These are phyloP conservation scores for Euzophera pinguis DNA, from an alignment of 2,888 invertebrate species.

Conservation along the genomic window DNA sequence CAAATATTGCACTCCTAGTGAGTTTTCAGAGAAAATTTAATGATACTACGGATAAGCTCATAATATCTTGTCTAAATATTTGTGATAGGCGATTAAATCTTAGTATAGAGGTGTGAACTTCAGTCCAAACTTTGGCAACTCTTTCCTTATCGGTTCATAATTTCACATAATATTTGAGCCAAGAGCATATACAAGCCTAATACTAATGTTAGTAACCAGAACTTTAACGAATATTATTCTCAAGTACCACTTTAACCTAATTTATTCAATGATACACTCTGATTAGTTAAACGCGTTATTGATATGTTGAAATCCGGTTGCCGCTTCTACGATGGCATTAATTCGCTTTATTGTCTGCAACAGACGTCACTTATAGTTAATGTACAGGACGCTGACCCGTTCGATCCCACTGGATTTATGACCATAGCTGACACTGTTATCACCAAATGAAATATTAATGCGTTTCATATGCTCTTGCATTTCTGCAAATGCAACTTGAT, in stretches of 20 bases:
- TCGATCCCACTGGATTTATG: conserved; percentile 51
- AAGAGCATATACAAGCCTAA: background rate
- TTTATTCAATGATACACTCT: conserved; percentile 29
- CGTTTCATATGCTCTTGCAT: background rate
- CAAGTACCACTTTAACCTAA: conserved; percentile 19
- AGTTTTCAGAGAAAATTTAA: no score
- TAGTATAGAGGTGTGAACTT: conserved; percentile 39
- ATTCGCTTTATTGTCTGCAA: conserved; percentile 58
- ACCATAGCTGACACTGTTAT: conserved; percentile 38
- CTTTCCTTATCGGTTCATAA: conserved; percentile 29
- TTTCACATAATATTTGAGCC: conserved; percentile 24
- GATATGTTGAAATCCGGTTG: conserved; percentile 35
- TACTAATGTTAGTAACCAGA: background rate
- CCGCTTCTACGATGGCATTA: conserved; percentile 39
- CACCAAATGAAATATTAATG: conserved; percentile 23
- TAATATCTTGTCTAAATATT: no score
- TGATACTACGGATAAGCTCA: no score
- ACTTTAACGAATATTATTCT: conserved; percentile 19
- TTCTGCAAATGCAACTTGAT: background rate
- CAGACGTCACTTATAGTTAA: conserved; percentile 51
- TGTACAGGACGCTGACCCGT: conserved; percentile 61
- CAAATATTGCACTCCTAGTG: no score
- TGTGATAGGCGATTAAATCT: no score
- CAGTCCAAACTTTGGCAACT: conserved; percentile 37
- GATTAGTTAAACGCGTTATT: conserved; percentile 34